Evolutionary conservation across 2,113 vertebrate species (phyloP).

Genomic region (Hyaena hyaena): DNA sequence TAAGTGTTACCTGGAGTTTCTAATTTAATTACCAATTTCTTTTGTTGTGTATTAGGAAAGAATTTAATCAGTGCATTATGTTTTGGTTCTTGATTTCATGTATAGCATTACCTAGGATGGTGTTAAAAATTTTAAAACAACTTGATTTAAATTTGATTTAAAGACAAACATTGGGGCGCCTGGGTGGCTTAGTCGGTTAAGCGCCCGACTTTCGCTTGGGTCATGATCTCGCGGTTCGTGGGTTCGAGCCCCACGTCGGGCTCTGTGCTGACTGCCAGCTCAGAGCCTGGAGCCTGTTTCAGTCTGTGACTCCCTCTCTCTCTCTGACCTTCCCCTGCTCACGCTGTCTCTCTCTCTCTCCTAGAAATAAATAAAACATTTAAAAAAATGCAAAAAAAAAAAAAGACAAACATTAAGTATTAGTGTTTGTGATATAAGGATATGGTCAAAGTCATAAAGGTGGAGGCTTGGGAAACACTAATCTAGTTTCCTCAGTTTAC

Average conservation of each 20-base stretch:
- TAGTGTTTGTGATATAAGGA: background rate
- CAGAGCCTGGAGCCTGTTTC: too few relatives aligned
- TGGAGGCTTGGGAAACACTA: background rate
- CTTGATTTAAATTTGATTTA: conserved; percentile 10
- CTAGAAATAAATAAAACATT: too few relatives aligned
- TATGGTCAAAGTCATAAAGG: background rate
- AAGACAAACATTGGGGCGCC: background rate
- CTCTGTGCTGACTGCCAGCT: too few relatives aligned
- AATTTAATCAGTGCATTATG: background rate
- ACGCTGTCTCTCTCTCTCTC: too few relatives aligned
- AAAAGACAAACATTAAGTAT: background rate
- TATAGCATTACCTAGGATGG: background rate
- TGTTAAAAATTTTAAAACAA: background rate
- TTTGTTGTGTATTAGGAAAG: background rate
- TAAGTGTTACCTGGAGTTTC: background rate
- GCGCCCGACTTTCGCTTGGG: too few relatives aligned
- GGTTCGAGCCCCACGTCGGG: too few relatives aligned
- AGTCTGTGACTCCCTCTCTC: too few relatives aligned
- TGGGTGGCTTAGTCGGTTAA: too few relatives aligned
- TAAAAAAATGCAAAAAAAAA: too few relatives aligned
- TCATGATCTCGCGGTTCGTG: too few relatives aligned
- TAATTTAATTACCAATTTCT: background rate
- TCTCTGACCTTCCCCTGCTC: too few relatives aligned
- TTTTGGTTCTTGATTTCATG: background rate
- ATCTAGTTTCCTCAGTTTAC: background rate